Conservation (phyloP, 2,888 invertebrate species). For the Cylindroiulus punctatus region DNA sequence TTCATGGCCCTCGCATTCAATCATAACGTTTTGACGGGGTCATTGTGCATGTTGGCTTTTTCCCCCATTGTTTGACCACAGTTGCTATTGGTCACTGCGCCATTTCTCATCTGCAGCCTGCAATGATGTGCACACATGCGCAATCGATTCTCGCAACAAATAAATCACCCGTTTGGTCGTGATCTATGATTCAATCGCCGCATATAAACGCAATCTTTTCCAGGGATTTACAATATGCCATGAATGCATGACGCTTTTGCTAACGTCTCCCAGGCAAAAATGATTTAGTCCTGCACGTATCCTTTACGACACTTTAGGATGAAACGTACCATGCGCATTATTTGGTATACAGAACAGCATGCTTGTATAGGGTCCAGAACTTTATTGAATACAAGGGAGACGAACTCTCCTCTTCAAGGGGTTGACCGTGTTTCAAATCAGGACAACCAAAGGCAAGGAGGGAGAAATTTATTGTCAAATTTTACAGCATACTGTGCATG, state of each 20-base stretch:
- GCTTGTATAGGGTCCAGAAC: neutral
- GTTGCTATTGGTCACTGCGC: slow-evolving; percentile 34
- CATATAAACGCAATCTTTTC: slow-evolving; percentile 38
- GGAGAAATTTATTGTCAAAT: neutral
- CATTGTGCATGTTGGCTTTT: slow-evolving; percentile 42
- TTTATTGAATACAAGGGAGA: neutral
- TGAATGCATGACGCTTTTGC: slow-evolving; percentile 34
- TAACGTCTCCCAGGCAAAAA: slow-evolving; percentile 15
- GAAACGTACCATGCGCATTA: neutral
- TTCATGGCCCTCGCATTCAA: slow-evolving; percentile 35
- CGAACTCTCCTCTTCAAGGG: neutral
- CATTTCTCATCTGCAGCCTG: slow-evolving; percentile 25
- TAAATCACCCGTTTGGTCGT: slow-evolving; percentile 23
- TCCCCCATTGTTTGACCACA: slow-evolving; percentile 34
- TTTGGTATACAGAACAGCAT: slow-evolving; percentile 25
- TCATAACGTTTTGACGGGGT: slow-evolving; percentile 33
- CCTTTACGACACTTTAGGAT: slow-evolving; percentile 2
- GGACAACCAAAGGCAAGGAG: neutral
- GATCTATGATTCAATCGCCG: slow-evolving; percentile 42
- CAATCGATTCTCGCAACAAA: slow-evolving; percentile 34
- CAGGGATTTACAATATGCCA: slow-evolving; percentile 32
- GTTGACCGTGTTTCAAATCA: neutral
- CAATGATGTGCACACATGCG: slow-evolving; percentile 21
- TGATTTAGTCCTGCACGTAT: slow-evolving; percentile 17
- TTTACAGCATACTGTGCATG: neutral